Evolutionary conservation across 2,113 vertebrate species (phyloP), one percentile per base, ranked within the genome.

Genomic region (Tragelaphus strepsiceros): DNA sequence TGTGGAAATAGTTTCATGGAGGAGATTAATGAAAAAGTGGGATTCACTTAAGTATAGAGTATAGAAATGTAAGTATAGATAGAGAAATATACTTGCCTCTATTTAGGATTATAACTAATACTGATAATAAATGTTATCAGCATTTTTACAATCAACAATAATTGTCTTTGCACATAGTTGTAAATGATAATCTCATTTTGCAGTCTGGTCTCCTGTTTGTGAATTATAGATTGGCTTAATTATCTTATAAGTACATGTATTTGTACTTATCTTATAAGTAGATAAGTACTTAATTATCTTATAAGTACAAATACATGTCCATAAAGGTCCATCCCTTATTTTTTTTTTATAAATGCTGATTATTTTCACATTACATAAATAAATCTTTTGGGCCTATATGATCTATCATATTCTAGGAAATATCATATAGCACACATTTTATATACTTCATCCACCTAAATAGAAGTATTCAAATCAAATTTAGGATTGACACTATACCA

Each of bases 171-270:
- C 30, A 78, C 58, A 21, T 90, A 77, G 17, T 59, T 95, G 88
- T 96, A 84, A 88, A 85, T 82, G 67, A 32, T 96, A 39, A 61
- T 94, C 62, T 96, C 24, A 61, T 92, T 96, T 96, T 90, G 74
- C 62, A 74, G 21, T 74, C 32, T 83, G n/a, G 71, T 94, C 39
- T 92, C 46, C 53, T 92, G 53, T 67, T 64, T 90, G 51, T 95
- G 43, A 81, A 54, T 89, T 98, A 24, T 67, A 17, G 81, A 15
- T 78, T 96, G 89, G 39, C 17, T 90, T 83, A 15, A 24, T 53
- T 87, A 43, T 87, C 16, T 71, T 90, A 53, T 19, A 43, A 43
- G 43, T 43, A 43, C 43, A 43, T 43, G 43, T 43, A 43, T 43
- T 43, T 43, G 43, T 43, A 43, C 43, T 43, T 43, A 43, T 43